Conservation (phyloP, 2,113 vertebrate species). For the Charadrius vociferus region DNA sequence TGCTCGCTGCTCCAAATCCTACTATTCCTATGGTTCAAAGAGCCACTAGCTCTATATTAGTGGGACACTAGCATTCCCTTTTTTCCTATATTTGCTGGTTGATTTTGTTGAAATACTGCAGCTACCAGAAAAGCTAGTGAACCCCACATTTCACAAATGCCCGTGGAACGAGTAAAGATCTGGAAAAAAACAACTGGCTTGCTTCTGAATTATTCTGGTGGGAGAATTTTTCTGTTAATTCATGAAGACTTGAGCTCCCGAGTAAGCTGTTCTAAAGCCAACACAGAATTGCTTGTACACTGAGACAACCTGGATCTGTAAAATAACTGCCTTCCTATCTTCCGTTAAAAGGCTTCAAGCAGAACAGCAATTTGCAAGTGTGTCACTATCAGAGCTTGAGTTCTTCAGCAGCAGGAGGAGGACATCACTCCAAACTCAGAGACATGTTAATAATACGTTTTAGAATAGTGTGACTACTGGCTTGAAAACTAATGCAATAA, state of each 20-base stretch:
- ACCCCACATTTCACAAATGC: not conserved
- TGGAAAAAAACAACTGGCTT: not conserved
- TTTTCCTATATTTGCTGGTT: not conserved
- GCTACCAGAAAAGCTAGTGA: not conserved
- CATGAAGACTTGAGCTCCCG: fast-evolving
- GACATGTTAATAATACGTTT: not conserved
- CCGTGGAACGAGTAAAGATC: not conserved
- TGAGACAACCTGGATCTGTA: not conserved
- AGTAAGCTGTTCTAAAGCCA: not conserved
- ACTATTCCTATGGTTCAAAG: not conserved
- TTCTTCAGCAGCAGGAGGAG: not conserved
- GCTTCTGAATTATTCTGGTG: not conserved
- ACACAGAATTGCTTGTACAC: not conserved
- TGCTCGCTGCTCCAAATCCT: not conserved
- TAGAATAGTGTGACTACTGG: not conserved
- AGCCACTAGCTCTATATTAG: not conserved
- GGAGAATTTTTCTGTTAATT: not conserved
- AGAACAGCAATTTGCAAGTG: not conserved
- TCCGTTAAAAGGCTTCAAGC: not conserved
- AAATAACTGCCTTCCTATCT: not conserved
- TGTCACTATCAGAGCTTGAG: not conserved
- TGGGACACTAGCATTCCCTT: not conserved
- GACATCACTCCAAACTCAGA: not conserved
- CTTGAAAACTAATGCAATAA: constrained; percentile 5
- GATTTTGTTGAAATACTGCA: not conserved